phyloP scores from a whole-genome alignment of 2,888 invertebrate species.

The Pemphredon lugubris region DNA sequence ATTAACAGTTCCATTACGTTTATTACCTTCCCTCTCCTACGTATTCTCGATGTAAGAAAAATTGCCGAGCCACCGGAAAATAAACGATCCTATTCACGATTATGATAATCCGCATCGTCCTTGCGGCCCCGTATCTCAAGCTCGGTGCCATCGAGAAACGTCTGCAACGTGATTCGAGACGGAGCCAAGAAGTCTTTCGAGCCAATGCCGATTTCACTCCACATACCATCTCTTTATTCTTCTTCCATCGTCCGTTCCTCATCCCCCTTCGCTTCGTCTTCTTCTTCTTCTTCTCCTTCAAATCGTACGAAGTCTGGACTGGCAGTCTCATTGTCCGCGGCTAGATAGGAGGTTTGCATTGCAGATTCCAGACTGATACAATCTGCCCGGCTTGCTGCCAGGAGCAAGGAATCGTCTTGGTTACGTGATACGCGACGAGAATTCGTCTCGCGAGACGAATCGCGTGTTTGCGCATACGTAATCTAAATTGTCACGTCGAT shows the following conservation, averaged over 20 bases:
- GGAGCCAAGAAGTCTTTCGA: conserved; percentile 24
- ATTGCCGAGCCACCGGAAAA: conserved; percentile 11
- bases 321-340: conserved; percentile 55
- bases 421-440: conserved; percentile 38
- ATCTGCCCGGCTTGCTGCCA: conserved; percentile 53
- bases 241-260: conserved; percentile 14
- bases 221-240: conserved; percentile 18
- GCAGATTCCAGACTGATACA: conserved; percentile 58
- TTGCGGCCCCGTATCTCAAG: conserved; percentile 30
- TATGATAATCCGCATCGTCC: conserved; percentile 59
- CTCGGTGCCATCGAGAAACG: conserved; percentile 33
- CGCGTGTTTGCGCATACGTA: conserved; percentile 13
- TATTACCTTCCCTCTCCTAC: too few species aligned
- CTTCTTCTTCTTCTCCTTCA: conserved; percentile 24
- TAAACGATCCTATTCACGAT: conserved; percentile 52
- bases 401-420: conserved; percentile 34
- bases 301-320: conserved; percentile 49
- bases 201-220: conserved; percentile 47
- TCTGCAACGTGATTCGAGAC: conserved; percentile 34
- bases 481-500: conserved; percentile 27
- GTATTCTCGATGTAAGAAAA: too few species aligned
- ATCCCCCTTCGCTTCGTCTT: conserved; percentile 15
- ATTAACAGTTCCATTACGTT: too few species aligned
- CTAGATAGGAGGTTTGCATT: conserved; percentile 63
- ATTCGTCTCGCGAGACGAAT: conserved; percentile 39